These are phyloP conservation scores for Xenus cinereus DNA, from an alignment of 2,113 vertebrate species.

Conservation along the genomic window DNA sequence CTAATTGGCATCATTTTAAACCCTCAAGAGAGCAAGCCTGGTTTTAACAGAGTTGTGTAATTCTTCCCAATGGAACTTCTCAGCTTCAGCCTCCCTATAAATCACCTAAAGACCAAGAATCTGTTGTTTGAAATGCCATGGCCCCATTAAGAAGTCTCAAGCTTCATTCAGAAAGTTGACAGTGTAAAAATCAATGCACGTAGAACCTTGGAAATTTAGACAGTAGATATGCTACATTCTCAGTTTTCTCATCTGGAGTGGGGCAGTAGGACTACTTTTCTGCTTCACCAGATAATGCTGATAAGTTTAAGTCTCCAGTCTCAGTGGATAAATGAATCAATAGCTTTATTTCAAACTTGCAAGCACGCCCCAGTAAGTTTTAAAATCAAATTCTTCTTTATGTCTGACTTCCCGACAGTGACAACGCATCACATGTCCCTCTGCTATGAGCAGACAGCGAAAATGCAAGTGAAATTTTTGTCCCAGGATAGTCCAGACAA, in stretches of 20 bases:
- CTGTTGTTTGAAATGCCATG: not conserved
- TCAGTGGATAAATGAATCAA: not conserved
- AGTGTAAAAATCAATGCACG: rapidly evolving
- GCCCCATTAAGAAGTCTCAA: not conserved
- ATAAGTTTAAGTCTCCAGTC: not conserved
- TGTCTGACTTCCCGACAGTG: not conserved
- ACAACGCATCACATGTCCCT: not conserved
- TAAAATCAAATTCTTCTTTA: not conserved
- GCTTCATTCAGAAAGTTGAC: not conserved
- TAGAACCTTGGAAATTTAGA: not conserved
- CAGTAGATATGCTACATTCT: not conserved
- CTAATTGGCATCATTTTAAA: not conserved
- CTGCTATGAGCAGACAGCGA: not conserved
- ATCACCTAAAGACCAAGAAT: not conserved
- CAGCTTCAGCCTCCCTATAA: not conserved
- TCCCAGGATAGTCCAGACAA: not conserved
- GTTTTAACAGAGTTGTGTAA: not conserved
- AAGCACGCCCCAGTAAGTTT: not conserved
- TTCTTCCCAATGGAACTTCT: not conserved
- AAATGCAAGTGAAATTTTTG: not conserved
- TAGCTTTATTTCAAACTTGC: not conserved
- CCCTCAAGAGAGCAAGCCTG: not conserved
- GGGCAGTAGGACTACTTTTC: not conserved
- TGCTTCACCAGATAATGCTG: not conserved
- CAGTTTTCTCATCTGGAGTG: not conserved